Evolutionary conservation across 1,140 invertebrate genomes (phyloP).

Genomic region (Heliconius eleuchia): DNA sequence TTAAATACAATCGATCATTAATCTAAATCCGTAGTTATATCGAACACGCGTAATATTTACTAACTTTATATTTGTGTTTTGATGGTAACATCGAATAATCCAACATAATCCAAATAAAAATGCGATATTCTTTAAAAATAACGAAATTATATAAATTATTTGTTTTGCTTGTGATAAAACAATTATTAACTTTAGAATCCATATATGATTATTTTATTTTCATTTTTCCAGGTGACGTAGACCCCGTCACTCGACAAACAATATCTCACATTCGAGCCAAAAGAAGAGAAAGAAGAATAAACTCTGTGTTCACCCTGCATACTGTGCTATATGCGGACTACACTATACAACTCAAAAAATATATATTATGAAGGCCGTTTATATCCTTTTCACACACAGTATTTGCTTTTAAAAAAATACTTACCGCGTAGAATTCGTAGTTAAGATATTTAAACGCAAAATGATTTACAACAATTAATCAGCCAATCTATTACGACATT

Average conservation of each 20-base stretch:
- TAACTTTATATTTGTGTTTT: background rate
- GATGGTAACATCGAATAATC: background rate
- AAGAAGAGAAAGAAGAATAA: background rate
- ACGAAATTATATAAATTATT: background rate
- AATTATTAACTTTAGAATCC: background rate
- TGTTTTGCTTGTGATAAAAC: background rate
- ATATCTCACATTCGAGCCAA: background rate
- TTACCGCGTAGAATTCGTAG: too few species aligned
- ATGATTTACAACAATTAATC: too few species aligned
- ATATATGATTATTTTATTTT: background rate
- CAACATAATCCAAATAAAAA: background rate
- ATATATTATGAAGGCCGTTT: too few species aligned
- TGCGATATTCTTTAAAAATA: background rate
- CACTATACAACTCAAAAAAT: too few species aligned
- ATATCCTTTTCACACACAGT: too few species aligned
- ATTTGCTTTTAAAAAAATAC: too few species aligned
- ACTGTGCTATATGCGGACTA: too few species aligned
- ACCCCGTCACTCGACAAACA: background rate
- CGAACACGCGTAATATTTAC: background rate
- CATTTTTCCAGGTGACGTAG: background rate
- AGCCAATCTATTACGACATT: background rate
- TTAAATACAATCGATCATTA: slow-evolving; percentile 16
- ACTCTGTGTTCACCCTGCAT: background rate
- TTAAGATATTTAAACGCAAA: too few species aligned
- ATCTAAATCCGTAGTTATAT: slow-evolving; percentile 16